A percentile compares a stretch with the other conserved stretches of the same genome.
phyloP scores from a whole-genome alignment of 2,888 invertebrate species.

The Scrobipalpa atriplicella region DNA sequence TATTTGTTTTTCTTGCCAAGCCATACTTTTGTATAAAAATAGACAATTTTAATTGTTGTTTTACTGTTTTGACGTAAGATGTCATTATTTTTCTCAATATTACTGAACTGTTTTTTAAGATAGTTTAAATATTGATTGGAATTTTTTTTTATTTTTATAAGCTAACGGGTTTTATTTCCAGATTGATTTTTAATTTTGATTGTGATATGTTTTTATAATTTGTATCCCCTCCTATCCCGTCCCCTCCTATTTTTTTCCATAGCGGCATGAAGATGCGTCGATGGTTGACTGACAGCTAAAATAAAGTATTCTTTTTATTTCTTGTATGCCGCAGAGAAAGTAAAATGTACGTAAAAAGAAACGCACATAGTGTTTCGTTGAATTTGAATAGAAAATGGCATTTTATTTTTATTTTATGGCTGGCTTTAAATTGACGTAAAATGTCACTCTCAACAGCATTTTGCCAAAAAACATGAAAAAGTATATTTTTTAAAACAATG shows the following conservation, averaged over 20 bases:
- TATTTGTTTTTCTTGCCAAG: too few relatives aligned
- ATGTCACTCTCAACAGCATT: slow-evolving; percentile 44
- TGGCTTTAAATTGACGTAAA: slow-evolving; percentile 35
- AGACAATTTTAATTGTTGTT: too few relatives aligned
- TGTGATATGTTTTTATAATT: slow-evolving; percentile 45
- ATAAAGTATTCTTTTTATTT: slow-evolving; percentile 43
- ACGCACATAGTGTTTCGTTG: slow-evolving; percentile 38
- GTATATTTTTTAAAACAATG: too few relatives aligned
- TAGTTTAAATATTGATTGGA: too few relatives aligned
- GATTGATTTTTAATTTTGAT: slow-evolving; percentile 46
- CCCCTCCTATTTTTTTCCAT: slow-evolving; percentile 31
- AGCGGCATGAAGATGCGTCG: slow-evolving; percentile 57
- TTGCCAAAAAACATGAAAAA: background rate
- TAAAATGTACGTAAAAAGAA: slow-evolving; percentile 70
- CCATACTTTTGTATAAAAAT: too few relatives aligned
- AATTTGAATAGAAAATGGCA: slow-evolving; percentile 53
- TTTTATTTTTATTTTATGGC: slow-evolving; percentile 44
- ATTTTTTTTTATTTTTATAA: background rate
- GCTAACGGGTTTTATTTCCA: slow-evolving; percentile 52
- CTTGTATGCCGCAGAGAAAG: slow-evolving; percentile 75
- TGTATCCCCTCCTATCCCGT: slow-evolving; percentile 44
- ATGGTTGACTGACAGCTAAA: slow-evolving; percentile 45
- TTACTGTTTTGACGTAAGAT: too few relatives aligned
- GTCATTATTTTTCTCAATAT: too few relatives aligned
- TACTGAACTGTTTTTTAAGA: too few relatives aligned